These are phyloP conservation scores for Coenonympha arcania DNA, from an alignment of 2,888 invertebrate genomes.

Conservation along the genomic window DNA sequence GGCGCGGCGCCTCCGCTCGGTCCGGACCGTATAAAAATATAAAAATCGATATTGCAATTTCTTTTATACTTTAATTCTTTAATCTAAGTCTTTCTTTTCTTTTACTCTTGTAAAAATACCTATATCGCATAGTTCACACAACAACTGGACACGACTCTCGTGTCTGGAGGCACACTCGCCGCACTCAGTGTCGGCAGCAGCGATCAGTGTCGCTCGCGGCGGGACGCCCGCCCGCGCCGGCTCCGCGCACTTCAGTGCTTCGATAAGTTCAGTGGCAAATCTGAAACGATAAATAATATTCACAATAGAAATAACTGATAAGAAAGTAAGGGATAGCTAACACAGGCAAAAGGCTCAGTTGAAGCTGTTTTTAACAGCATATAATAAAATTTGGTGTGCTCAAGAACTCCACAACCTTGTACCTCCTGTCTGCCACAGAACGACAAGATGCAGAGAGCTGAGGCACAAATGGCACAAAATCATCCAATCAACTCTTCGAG, in stretches of 20 bases:
- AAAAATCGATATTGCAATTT: conserved; percentile 20
- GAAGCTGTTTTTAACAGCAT: too few species aligned
- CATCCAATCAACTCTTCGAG: too few species aligned
- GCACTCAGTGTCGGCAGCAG: not conserved
- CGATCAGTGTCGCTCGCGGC: not conserved
- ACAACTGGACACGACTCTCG: conserved; percentile 2
- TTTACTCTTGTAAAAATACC: conserved; percentile 25
- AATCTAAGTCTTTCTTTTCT: conserved; percentile 30
- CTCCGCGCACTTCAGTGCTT: conserved; percentile 77
- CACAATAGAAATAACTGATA: not conserved
- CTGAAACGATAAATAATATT: conserved; percentile 70
- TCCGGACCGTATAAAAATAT: conserved; percentile 15
- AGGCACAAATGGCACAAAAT: too few species aligned
- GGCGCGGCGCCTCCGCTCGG: conserved; percentile 3
- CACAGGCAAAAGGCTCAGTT: too few species aligned
- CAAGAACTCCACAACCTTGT: too few species aligned
- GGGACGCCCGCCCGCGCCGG: conserved; percentile 31
- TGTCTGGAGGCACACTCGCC: not conserved
- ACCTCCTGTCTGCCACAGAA: too few species aligned
- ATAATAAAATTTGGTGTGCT: too few species aligned
- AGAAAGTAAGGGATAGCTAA: too few species aligned
- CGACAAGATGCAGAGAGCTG: too few species aligned
- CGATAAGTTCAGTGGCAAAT: conserved; percentile 91
- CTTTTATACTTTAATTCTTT: conserved; percentile 23
- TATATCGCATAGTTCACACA: conserved; percentile 40